Base-by-base conservation (phyloP, 2,888 invertebrate species). In the Abrostola tripartita region DNA sequence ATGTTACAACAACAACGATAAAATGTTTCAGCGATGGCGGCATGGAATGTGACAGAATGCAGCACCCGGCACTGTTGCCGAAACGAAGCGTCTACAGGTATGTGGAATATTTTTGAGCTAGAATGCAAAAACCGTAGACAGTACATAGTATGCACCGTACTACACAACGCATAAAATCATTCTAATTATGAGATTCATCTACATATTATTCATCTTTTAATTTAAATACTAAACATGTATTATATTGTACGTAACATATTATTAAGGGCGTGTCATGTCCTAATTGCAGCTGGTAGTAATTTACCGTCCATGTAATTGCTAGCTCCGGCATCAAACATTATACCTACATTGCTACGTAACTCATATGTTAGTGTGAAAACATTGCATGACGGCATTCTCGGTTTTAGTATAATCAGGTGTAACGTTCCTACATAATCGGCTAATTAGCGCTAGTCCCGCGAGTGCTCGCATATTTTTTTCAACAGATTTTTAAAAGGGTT, bases 401-500 rank as follows among this genome's bases (percentile, higher is more conserved):
- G 55, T 65, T 70, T 52, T 71, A 59, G 56, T 56, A 52, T 51
- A 36, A 50, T 64, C 54, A 62, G 51, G 60, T 68, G 55, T 68
- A 62, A 73, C 58, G 66, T 42, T 14, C 14, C 44, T 14, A 59
- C 66, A 72, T 74, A 73, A 71, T 67, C 71, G 78, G 87, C 87
- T 90, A 91, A 92, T 91, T 91, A 90, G 82, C 76, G 68, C 70
- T 74, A 78, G 68, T 83, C 81, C 81, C 81, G 67, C 76, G 85
- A 85, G 85, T 77, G 78, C 79, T 84, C 74, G 78, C 71, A 78
- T 82, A 78, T 82, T 85, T 87, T 53, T 88, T 88, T 85, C 76
- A 82, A 70, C 82, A 83, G 87, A 88, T 90, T 89, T 87, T 88
- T 87, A 87, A 91, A 88, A 84, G 82, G 84, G 81, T 86, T 88